Evolutionary conservation across 2,113 vertebrate species (phyloP).

Genomic region (Colossoma macropomum): DNA sequence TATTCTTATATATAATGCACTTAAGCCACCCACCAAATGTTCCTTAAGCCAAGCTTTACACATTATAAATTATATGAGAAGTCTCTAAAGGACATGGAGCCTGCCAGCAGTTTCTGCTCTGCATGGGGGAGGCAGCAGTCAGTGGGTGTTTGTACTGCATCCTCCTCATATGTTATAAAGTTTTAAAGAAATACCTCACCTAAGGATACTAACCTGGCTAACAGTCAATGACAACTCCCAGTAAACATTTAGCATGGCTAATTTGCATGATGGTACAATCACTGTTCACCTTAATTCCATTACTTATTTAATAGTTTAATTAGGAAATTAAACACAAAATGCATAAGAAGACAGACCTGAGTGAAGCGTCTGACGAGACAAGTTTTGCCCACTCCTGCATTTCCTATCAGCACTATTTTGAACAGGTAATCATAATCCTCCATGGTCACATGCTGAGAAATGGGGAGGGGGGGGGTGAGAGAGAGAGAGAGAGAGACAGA

Average conservation of each 20-base stretch:
- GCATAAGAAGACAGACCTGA: slow-evolving; percentile 83
- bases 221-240: no score
- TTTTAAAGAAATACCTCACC: background rate
- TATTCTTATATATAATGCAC: background rate
- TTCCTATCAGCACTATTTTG: slow-evolving; percentile 99
- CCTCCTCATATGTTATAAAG: background rate
- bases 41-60: background rate
- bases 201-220: background rate
- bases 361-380: slow-evolving; percentile 97
- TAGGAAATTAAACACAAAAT: background rate
- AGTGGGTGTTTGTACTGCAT: background rate
- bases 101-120: background rate
- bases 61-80: background rate
- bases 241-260: background rate
- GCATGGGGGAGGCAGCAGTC: background rate
- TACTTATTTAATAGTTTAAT: background rate
- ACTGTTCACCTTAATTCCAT: background rate
- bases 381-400: slow-evolving; percentile 99
- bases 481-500: background rate
- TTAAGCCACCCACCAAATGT: background rate
- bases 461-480: slow-evolving; percentile 14
- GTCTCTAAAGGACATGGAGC: background rate
- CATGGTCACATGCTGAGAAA: slow-evolving; percentile 92
- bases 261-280: background rate
- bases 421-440: slow-evolving; percentile 99